A percentile compares a stretch with the other conserved stretches of the same genome.
phyloP scores from a whole-genome alignment of 2,113 vertebrate genomes.

The Paradisaea rubra region DNA sequence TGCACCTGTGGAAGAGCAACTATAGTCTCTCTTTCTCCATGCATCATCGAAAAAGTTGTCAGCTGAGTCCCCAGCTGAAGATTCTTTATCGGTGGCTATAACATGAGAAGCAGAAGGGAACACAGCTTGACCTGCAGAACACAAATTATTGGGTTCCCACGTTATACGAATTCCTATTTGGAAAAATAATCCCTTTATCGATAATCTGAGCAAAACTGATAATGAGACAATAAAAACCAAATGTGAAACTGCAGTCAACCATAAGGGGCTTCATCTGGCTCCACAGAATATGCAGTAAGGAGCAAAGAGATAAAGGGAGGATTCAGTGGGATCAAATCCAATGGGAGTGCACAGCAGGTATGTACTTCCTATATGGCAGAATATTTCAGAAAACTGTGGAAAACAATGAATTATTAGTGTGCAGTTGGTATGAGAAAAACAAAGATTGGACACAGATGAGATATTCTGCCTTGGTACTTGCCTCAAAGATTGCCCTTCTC shows the following conservation, averaged over 20 bases:
- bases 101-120: conserved; percentile 13
- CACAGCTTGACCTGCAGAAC: conserved; percentile 22
- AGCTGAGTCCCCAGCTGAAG: background rate
- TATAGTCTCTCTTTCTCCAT: background rate
- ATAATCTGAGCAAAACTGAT: conserved; percentile 27
- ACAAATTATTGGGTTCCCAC: background rate
- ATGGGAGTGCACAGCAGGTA: background rate
- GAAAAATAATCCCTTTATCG: conserved; percentile 23
- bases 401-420: background rate
- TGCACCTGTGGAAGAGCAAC: background rate
- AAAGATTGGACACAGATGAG: background rate
- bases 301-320: background rate
- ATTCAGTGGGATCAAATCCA: background rate
- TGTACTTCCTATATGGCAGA: background rate
- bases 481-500: background rate
- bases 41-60: conserved; percentile 12
- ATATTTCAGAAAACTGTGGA: background rate
- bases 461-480: background rate
- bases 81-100: conserved; percentile 31
- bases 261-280: background rate
- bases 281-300: background rate
- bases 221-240: conserved; percentile 16
- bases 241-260: background rate
- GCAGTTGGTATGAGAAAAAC: background rate
- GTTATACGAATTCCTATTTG: background rate